Base-by-base conservation (phyloP, 2,888 invertebrate species). In the Synanthedon myopaeformis region DNA sequence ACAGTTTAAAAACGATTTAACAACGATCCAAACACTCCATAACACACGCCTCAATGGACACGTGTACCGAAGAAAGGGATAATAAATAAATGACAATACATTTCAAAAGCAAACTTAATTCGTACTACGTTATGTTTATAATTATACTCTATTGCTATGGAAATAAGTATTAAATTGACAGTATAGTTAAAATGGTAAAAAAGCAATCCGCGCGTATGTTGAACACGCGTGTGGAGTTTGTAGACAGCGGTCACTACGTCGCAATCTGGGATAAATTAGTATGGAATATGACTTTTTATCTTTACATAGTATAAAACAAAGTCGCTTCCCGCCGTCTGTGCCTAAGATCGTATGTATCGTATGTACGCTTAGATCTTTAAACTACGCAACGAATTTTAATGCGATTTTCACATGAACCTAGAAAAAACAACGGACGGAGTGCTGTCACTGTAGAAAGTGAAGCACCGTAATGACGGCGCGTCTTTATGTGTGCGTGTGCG, bases 161-260 rank as follows among this genome's bases (percentile, higher is more conserved):
- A 0, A 49, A 45, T 17, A 49, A 49, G n/a, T 13, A 6, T 45
- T 12, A 8, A 5, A 1, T 13, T 45, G 45, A 8, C n/a, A n/a
- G n/a, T 45, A 13, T 45, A 45, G 4, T 13, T 45, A 49, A 49
- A 49, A 4, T 49, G 49, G 14, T 49, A 11, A 12, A 10, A 12
- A 17, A 19, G 52, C 54, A 52, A 53, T 55, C 56, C 58, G 56
- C 19, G 56, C 51, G 59, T 60, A 58, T 62, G 62, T 54, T 61
- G 52, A 59, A 59, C 67, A 67, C 65, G 67, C 65, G 67, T 64
- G 68, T 61, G 59, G 59, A 64, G 35, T 35, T 35, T 35, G 35
- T 62, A 65, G 52, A 51, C 57, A 57, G 65, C 65, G 66, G 67
- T 66, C 66, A 67, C 69, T 69, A 61, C 64, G 67, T 61, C 54